Conservation (phyloP, 1,140 invertebrate genomes). For the Aphelenchoides besseyi region DNA sequence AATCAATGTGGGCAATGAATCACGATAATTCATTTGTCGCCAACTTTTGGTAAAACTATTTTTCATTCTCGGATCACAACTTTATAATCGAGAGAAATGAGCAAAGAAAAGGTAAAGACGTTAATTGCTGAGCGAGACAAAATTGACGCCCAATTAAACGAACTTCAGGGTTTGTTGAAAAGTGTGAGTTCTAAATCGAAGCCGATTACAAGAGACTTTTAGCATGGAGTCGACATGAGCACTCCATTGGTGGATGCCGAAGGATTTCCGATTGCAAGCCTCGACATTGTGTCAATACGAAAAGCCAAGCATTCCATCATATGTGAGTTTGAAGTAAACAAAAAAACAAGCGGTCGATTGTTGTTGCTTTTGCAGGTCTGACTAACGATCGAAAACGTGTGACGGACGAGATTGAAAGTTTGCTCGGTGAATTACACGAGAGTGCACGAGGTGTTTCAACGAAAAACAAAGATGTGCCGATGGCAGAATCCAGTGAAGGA, state of each 20-base stretch:
- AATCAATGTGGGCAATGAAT: not conserved
- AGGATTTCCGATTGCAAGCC: constrained; percentile 80
- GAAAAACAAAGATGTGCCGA: too few species aligned
- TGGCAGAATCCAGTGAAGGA: too few species aligned
- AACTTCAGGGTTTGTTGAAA: constrained; percentile 30
- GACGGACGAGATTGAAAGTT: constrained; percentile 80
- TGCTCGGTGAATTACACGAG: constrained; percentile 69
- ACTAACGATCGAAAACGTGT: constrained; percentile 81
- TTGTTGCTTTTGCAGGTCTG: constrained; percentile 69
- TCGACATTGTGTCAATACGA: constrained; percentile 85
- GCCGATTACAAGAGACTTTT: constrained; percentile 17
- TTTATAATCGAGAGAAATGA: constrained; percentile 4
- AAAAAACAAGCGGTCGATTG: too few species aligned
- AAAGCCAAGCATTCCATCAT: constrained; percentile 81
- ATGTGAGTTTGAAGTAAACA: constrained; percentile 69
- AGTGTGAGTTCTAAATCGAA: constrained; percentile 23
- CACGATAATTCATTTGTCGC: not conserved
- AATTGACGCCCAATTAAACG: constrained; percentile 32
- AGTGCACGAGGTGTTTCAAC: too few species aligned
- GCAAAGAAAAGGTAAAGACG: constrained; percentile 21
- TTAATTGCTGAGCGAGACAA: constrained; percentile 35
- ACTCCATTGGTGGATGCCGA: constrained; percentile 80
- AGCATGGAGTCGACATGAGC: constrained; percentile 75
- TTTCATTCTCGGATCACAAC: not conserved
- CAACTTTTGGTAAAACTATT: not conserved